Evolutionary conservation across 1,140 invertebrate genomes (phyloP).

Genomic region (Bilobella aurantiaca): DNA sequence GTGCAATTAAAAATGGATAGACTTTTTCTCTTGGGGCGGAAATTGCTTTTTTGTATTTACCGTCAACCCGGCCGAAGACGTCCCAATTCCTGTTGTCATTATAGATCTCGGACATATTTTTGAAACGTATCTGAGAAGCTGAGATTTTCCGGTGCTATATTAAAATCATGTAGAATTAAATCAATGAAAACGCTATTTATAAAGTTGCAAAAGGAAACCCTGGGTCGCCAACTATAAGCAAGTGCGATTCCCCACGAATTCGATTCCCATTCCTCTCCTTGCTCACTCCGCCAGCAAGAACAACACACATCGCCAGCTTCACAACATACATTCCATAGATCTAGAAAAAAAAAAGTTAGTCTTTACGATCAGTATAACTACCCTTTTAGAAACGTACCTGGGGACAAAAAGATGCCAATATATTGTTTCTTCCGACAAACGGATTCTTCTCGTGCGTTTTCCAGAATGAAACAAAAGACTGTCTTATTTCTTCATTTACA

Average conservation of each 20-base stretch:
- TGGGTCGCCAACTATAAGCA: slow-evolving; percentile 81
- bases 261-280: slow-evolving; percentile 47
- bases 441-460: slow-evolving; percentile 49
- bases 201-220: slow-evolving; percentile 42
- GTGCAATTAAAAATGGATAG: too few species aligned
- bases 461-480: slow-evolving; percentile 69
- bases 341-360: slow-evolving; percentile 42
- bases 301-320: slow-evolving; percentile 68
- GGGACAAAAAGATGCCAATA: slow-evolving; percentile 72
- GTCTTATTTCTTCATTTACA: slow-evolving; percentile 57
- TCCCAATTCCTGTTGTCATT: slow-evolving; percentile 50
- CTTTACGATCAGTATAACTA: neutral
- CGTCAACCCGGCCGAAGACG: slow-evolving; percentile 77
- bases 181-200: neutral
- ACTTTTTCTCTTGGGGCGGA: too few species aligned
- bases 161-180: slow-evolving; percentile 42
- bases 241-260: slow-evolving; percentile 67
- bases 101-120: slow-evolving; percentile 66
- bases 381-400: too few species aligned
- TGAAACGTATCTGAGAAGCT: slow-evolving; percentile 66
- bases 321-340: slow-evolving; percentile 77
- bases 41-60: slow-evolving; percentile 56
- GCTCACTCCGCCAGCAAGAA: slow-evolving; percentile 58
- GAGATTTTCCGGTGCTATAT: slow-evolving; percentile 60
- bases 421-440: slow-evolving; percentile 62